A percentile compares a stretch with the other conserved stretches of the same genome.
Conservation (phyloP, 2,888 invertebrate genomes). For the Abrostola tripartita region DNA sequence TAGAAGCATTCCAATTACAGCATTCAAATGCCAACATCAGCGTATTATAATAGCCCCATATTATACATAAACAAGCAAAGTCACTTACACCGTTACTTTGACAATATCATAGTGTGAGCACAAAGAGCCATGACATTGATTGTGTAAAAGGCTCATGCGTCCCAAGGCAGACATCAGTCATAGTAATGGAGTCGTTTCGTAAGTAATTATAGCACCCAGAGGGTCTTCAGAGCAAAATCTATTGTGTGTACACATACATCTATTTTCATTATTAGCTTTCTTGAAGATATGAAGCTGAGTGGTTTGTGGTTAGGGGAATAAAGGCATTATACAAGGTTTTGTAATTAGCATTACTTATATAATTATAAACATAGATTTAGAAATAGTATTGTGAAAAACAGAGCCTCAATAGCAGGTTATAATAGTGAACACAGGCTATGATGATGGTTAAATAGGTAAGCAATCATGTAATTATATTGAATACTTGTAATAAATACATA, state of each 20-base stretch:
- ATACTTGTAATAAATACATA: too few relatives aligned
- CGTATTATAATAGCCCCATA: neutral
- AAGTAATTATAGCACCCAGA: slow-evolving; percentile 46
- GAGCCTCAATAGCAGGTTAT: too few relatives aligned
- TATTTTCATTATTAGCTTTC: slow-evolving; percentile 36
- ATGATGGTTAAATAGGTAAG: too few relatives aligned
- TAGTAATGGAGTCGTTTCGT: slow-evolving; percentile 37
- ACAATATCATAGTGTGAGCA: neutral
- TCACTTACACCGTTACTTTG: neutral
- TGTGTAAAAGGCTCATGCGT: slow-evolving; percentile 31
- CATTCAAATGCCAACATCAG: neutral
- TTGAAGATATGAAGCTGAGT: slow-evolving; percentile 26
- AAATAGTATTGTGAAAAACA: too few relatives aligned
- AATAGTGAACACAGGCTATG: too few relatives aligned
- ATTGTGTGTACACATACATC: slow-evolving; percentile 23
- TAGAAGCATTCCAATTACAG: neutral
- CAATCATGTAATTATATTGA: too few relatives aligned
- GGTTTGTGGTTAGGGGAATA: slow-evolving; percentile 14
- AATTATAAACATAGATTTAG: neutral
- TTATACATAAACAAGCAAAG: slow-evolving; percentile 10
- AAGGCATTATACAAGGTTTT: neutral
- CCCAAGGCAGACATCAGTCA: slow-evolving; percentile 44
- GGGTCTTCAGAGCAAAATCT: slow-evolving; percentile 29
- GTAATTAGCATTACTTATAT: neutral
- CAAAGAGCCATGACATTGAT: slow-evolving; percentile 17